Evolutionary conservation across 23 tunicate species (phyloP), one percentile per base, ranked within the genome.

Genomic region (Ciona savignyi): DNA sequence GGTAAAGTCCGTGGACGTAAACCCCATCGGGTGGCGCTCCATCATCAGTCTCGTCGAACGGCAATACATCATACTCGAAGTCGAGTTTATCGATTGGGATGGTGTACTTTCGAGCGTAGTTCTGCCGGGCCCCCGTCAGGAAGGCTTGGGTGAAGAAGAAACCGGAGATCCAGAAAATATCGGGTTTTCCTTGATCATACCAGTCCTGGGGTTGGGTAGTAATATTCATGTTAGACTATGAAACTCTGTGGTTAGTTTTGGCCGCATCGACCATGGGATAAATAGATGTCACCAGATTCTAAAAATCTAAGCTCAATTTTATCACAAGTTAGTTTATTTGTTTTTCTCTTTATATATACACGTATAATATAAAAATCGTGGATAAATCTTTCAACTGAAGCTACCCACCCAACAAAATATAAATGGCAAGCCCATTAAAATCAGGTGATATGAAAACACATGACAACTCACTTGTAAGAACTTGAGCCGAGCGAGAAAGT

Each of bases 71-170:
- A 70, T 83, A 94, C 31, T 87, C 85, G 86, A 94, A 94, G 51
- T 93, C 94, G 28, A 94, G 79, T 33, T 86, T 86, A 67, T 94
- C 99, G 66, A 94, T 94, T 25, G 99, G 99, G 65, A 94, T 94
- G 30, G 95, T 94, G 86, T 94, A 94, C 74, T 87, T 87, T 22
- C 99, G 76, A 29, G 99, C 99, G 72, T 77, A 94, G 71, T 94
- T 94, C 76, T 94, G 99, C 25, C 95, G 78, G 0, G 99, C 99
- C 4, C 99, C 99, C 64, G 99, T 94, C 77, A 94, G 80, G 86
- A 94, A 94, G 74, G 99, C 99, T 82, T 94, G 99, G 1, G 99
- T 94, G 90, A 94, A 94, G 76, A 89, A 94, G 51, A 94, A 94
- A 1, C 99, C 99, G n/a, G 99, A 94, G 2, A 94, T 79, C 99